phyloP scores from a whole-genome alignment of 37 sponge, comb jelly and placozoan genomes.

The Spongia lamella region DNA sequence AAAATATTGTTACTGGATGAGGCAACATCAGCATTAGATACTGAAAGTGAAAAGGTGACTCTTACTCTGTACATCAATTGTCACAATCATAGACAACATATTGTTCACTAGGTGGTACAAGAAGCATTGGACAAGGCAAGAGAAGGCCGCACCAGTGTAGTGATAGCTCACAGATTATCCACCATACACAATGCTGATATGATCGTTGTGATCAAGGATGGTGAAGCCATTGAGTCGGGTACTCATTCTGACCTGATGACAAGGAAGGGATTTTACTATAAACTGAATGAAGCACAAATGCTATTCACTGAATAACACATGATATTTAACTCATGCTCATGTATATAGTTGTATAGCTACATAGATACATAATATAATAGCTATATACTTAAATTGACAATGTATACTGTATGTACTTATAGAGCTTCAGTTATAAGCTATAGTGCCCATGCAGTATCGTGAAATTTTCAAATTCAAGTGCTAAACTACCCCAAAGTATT shows the following conservation, averaged over 20 bases:
- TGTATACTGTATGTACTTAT: too few species aligned
- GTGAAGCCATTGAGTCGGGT: slow-evolving; percentile 49
- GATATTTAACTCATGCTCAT: too few species aligned
- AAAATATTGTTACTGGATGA: slow-evolving; percentile 79
- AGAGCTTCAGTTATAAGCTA: too few species aligned
- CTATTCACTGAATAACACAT: too few species aligned
- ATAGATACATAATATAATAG: too few species aligned
- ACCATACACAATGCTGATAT: slow-evolving; percentile 70
- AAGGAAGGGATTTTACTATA: slow-evolving; percentile 63
- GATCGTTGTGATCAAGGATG: slow-evolving; percentile 46
- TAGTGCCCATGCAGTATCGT: too few species aligned
- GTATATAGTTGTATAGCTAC: too few species aligned
- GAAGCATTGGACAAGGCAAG: slow-evolving; percentile 63
- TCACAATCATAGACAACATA: too few species aligned
- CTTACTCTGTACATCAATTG: slow-evolving; percentile 13
- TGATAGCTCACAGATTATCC: slow-evolving; percentile 78
- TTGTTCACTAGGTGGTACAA: slow-evolving; percentile 35
- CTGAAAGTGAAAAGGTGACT: slow-evolving; percentile 83
- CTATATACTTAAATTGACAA: too few species aligned
- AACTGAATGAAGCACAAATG: slow-evolving; percentile 21
- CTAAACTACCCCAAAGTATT: too few species aligned
- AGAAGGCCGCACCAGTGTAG: slow-evolving; percentile 65
- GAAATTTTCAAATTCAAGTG: too few species aligned
- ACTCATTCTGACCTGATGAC: slow-evolving; percentile 69
- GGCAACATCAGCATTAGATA: slow-evolving; percentile 84